A percentile compares a stretch with the other conserved stretches of the same genome.
Evolutionary conservation across 2,888 invertebrate species (phyloP).

Genomic region (Bruchidius siliquastri): DNA sequence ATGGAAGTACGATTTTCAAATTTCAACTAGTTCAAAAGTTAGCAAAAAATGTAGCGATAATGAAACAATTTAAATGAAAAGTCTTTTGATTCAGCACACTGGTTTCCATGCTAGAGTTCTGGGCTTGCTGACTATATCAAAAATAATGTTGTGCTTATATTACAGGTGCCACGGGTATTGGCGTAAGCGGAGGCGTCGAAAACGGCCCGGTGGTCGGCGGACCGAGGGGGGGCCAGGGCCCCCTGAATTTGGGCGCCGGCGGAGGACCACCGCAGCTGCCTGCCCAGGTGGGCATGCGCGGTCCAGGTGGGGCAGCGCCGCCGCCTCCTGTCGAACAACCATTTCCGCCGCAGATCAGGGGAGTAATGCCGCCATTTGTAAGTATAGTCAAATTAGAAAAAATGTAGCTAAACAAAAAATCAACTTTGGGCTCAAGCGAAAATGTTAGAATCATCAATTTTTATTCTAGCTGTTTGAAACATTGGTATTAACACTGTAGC

Average conservation of each 20-base stretch:
- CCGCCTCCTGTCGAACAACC: conserved; percentile 38
- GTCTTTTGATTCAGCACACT: no score
- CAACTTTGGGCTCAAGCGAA: no score
- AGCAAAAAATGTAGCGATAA: no score
- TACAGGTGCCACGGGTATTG: background rate
- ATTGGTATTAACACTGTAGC: no score
- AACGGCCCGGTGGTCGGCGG: conserved; percentile 45
- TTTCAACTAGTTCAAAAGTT: no score
- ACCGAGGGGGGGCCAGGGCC: conserved; percentile 43
- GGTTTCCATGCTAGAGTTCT: no score
- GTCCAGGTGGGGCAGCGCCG: conserved; percentile 27
- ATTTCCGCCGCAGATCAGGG: conserved; percentile 63
- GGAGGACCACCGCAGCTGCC: conserved; percentile 50
- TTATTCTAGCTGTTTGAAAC: no score
- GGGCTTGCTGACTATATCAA: no score
- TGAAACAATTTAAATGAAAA: no score
- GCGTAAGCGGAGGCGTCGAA: background rate
- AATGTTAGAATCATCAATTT: no score
- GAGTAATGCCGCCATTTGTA: conserved; percentile 76
- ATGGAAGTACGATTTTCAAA: no score
- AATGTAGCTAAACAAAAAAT: no score
- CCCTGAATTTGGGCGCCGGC: conserved; percentile 38
- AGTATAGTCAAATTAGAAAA: conserved; percentile 37
- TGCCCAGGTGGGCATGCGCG: conserved; percentile 49
- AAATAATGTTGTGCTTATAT: background rate